Evolutionary conservation across 2,113 vertebrate species (phyloP), one percentile per base, ranked within the genome.

Genomic region (Caracal caracal): DNA sequence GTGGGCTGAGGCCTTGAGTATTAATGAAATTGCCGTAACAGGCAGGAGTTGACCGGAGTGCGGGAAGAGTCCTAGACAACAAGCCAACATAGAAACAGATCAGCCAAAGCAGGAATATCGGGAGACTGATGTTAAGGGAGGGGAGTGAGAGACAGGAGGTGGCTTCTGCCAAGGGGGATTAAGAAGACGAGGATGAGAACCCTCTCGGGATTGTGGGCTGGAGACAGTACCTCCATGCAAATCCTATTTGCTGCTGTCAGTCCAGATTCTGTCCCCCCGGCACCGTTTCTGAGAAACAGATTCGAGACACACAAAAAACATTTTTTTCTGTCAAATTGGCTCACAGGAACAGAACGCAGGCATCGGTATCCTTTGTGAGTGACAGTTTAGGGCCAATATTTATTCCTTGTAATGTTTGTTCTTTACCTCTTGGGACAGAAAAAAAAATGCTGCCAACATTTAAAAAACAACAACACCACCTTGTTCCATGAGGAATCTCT

Each of bases 381-480:
- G 78, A 94, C 61, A 94, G 88, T 93, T 94, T 92, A 94, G 73
- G 47, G 59, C 80, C 33, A 73, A 49, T 82, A 78, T 73, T 97
- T 96, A 85, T 63, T 90, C 79, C 81, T 66, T 37, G 47, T 49
- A 65, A 88, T 51, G 37, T 86, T 30, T 95, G 86, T 82, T 85
- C 40, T 93, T 19, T 88, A 26, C 85, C 86, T 94, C 86, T 80
- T 10, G 78, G 82, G 93, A 89, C 40, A 75, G 40, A 15, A 47
- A 95, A 84, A 95, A 75, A 78, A 76, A 94, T 30, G 37, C 28
- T 94, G 66, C 51, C 56, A 86, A 66, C 20, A 93, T 85, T 61
- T 61, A 33, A 35, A 49, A 53, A 82, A 81, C 20, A 47, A 40
- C 49, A 59, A 47, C 2, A 28, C 37, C 93, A 82, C 8, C 28